Evolutionary conservation across 2,888 invertebrate genomes (phyloP).

Genomic region (Macrosoma leucophasiata): DNA sequence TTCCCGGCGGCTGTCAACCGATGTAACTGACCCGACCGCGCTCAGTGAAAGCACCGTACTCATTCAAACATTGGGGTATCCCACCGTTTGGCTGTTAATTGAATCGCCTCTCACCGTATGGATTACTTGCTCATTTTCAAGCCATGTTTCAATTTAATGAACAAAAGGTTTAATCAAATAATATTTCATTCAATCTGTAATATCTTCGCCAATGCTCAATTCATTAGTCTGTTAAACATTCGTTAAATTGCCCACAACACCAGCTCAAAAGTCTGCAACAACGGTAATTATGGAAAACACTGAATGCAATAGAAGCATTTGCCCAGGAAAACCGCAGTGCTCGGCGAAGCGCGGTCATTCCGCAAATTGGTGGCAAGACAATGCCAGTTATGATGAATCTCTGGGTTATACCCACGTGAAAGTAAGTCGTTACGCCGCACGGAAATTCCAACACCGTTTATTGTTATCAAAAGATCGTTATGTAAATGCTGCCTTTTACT

Average conservation of each 20-base stretch:
- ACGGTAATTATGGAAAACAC: too few species aligned
- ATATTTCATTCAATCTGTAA: too few species aligned
- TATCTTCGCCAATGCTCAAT: too few species aligned
- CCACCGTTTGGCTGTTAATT: conserved; percentile 32
- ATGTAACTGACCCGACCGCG: conserved; percentile 34
- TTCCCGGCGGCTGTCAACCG: conserved; percentile 45
- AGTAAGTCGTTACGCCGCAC: conserved; percentile 37
- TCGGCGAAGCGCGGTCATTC: conserved; percentile 9
- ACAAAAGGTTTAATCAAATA: too few species aligned
- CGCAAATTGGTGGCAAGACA: conserved; percentile 12
- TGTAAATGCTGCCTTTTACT: conserved; percentile 17
- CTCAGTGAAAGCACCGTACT: conserved; percentile 47
- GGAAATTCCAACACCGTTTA: conserved; percentile 42
- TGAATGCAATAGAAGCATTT: too few species aligned
- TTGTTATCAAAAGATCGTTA: conserved; percentile 8
- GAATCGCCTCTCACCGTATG: too few species aligned
- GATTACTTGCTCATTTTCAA: too few species aligned
- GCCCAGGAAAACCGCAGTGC: conserved; percentile 30
- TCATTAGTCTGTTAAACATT: too few species aligned
- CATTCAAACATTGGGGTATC: conserved; percentile 35
- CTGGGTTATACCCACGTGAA: conserved; percentile 56
- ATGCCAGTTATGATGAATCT: conserved; percentile 13
- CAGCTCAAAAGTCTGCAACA: too few species aligned
- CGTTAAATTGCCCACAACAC: too few species aligned
- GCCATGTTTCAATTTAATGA: too few species aligned